Evolutionary conservation across 2,888 invertebrate species (phyloP).

Genomic region (Rhamphomyia laevipes): DNA sequence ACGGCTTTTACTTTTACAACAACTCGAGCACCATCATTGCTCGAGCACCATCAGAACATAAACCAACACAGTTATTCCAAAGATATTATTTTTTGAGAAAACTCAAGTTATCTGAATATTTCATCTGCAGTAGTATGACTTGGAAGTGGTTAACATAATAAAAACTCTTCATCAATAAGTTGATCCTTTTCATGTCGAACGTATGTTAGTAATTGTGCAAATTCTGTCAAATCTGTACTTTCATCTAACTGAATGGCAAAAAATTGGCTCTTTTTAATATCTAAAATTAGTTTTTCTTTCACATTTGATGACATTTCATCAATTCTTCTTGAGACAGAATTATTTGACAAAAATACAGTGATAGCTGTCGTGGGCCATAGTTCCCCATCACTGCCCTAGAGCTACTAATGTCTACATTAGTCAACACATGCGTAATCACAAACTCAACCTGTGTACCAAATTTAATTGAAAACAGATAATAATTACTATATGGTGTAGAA

Average conservation of each 20-base stretch:
- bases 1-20: conserved; percentile 4
- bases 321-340: neutral
- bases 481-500: too few species aligned
- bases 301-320: neutral
- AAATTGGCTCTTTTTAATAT: neutral
- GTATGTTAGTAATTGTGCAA: conserved; percentile 15
- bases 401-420: too few species aligned
- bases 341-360: neutral
- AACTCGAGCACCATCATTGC: conserved; percentile 14
- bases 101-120: conserved; percentile 14
- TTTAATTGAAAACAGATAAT: too few species aligned
- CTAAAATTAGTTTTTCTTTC: neutral
- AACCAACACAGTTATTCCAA: conserved; percentile 14
- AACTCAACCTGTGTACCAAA: too few species aligned
- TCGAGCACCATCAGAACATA: conserved; percentile 18
- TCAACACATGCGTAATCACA: too few species aligned
- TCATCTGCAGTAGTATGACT: conserved; percentile 11
- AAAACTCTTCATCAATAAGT: conserved; percentile 11
- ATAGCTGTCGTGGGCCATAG: too few species aligned
- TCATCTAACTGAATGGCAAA: conserved; percentile 15
- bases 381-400: too few species aligned
- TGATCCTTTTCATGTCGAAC: conserved; percentile 6
- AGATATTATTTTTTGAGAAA: conserved; percentile 10
- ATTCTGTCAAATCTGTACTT: conserved; percentile 17
- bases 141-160: conserved; percentile 8